phyloP scores from a whole-genome alignment of 1,140 invertebrate species.

The Sminthurinus signatus region DNA sequence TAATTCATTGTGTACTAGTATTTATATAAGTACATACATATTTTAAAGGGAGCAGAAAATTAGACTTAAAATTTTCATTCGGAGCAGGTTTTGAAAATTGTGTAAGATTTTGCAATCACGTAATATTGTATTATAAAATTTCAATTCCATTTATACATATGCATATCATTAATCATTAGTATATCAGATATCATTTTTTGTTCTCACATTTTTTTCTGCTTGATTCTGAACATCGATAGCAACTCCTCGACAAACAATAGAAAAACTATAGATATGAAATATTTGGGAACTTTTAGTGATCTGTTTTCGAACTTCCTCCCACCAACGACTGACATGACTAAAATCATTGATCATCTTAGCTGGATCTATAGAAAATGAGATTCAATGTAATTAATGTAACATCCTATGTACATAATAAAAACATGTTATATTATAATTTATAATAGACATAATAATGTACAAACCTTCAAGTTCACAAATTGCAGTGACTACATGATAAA shows the following conservation, averaged over 20 bases:
- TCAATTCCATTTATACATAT: too few species aligned
- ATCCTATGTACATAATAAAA: not conserved
- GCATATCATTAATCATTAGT: slow-evolving; percentile 39
- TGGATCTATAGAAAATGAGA: slow-evolving; percentile 2
- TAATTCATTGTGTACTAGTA: too few species aligned
- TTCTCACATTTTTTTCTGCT: slow-evolving; percentile 44
- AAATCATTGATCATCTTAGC: slow-evolving; percentile 51
- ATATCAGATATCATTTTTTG: not conserved
- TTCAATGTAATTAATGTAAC: slow-evolving; percentile 27
- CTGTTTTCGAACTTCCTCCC: slow-evolving; percentile 62
- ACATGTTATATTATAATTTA: not conserved
- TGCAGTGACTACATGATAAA: slow-evolving; percentile 31
- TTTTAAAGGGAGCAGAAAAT: too few species aligned
- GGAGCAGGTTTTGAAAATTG: too few species aligned
- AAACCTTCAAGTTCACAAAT: not conserved
- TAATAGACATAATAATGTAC: not conserved
- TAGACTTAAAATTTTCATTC: too few species aligned
- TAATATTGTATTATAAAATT: too few species aligned
- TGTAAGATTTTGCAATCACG: too few species aligned
- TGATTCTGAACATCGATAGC: slow-evolving; percentile 48
- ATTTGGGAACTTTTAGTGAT: slow-evolving; percentile 63
- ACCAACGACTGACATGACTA: slow-evolving; percentile 64
- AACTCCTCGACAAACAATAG: slow-evolving; percentile 68
- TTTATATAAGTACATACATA: too few species aligned
- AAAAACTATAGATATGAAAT: slow-evolving; percentile 63